Base-by-base conservation (phyloP, 2,113 vertebrate genomes). In the Nothobranchius furzeri region DNA sequence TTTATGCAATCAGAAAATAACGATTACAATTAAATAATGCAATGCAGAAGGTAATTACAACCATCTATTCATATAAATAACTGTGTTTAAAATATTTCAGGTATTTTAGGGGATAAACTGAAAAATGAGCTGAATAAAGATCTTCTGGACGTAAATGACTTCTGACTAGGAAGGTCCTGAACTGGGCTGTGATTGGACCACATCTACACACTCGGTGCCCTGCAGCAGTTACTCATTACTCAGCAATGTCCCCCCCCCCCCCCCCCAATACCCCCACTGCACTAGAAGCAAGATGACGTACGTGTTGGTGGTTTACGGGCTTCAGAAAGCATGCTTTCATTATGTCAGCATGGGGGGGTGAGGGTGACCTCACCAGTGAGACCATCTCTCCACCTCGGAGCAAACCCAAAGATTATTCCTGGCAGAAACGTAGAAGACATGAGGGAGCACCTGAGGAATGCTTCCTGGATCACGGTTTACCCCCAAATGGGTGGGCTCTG, bases 171-270 rank as follows among this genome's bases (percentile, higher is more conserved):
- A 49, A 6, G 62, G 76, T 76, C 86, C 76, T 85, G 84, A 91
- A 87, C 80, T 79, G 60, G 57, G 73, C 24, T 9, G 73, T 88
- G 85, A 88, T 85, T 89, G 85, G 82, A 77, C 82, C 82, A 68
- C 73, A 88, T 84, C 78, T 82, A 79, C 70, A 78, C 81, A 66
- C 80, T 84, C 80, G 84, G 57, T 86, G 79, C 79, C 84, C 78
- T 54, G 71, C 76, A 86, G 71, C 76, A 86, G 82, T 85, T 82
- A 77, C 52, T 88, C 86, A 87, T 87, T 86, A 81, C 71, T 68
- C 78, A 68, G 81, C 73, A 64, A 85, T 80, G 85, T 36, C 40
- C 30, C 30, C 75, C 48, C 48, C 81, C 36, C 40, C 30, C 30
- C 75, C 48, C 48, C 81, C 51, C 70, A 5, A 47, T 56, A 78